Evolutionary conservation across 1,140 invertebrate species (phyloP), one percentile per base, ranked within the genome.

Genomic region (Camponotus floridanus): DNA sequence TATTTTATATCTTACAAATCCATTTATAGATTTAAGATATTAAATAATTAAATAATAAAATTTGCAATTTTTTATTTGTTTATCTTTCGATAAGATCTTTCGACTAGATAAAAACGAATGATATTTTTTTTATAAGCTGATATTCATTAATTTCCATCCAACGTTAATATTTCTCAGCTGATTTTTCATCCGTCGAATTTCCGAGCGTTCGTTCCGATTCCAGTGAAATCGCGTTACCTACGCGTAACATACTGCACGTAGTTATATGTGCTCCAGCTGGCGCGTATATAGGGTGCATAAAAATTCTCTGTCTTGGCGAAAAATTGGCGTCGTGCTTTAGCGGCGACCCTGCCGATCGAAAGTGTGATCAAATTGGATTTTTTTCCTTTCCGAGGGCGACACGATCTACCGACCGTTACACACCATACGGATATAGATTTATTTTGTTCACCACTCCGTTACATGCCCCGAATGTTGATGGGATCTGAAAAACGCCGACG

Each of bases 261-360:
- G 80, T 84, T 84, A 76, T 84, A 76, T 83, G 80, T 83, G 70
- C 70, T n/a, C 55, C 80, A 84, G 80, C 80, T 76, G 80, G 31
- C 59, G 57, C 42, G 15, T 48, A 61, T 15, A n/a, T 21, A 45
- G 57, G 80, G 45, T 36, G 57, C 80, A 84, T 42, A 57, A 48
- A 31, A 83, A 76, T 62, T 76, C 57, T 62, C 39, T 21, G 31
- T 84, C 42, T 76, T 71, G 70, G 57, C 70, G 45, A 42, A 84
- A 84, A 84, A 76, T 84, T 76, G 71, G 33, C 31, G 31, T 74
- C 57, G 31, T 48, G 59, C 57, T 76, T 64, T 76, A 39, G 45
- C 36, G 45, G 5, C 59, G 39, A 76, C 45, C 70, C 26, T 57
- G n/a, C 33, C 42, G 70, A 61, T 84, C 80, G 57, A 62, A 51